These are phyloP conservation scores for Styela plicata DNA, from an alignment of 23 tunicate genomes.

Conservation along the genomic window DNA sequence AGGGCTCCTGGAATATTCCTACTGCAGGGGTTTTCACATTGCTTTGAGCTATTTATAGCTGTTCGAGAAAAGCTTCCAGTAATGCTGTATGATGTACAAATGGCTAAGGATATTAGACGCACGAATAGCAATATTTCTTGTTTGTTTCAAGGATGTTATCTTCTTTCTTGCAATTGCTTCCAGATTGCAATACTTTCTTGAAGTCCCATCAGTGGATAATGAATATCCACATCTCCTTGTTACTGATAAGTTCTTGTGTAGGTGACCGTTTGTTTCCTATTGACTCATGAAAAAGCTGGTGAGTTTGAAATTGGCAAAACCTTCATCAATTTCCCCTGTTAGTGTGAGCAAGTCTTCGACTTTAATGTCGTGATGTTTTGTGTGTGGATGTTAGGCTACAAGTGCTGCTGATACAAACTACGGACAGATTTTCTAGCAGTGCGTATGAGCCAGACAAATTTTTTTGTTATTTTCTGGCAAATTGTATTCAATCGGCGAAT, in stretches of 20 bases:
- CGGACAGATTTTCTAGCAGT: constrained; percentile 84
- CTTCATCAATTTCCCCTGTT: no score
- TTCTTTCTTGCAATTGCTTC: constrained; percentile 92
- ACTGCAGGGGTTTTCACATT: constrained; percentile 94
- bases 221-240: no score
- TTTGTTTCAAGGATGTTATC: constrained; percentile 52
- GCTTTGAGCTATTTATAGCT: constrained; percentile 82
- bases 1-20: constrained; percentile 74
- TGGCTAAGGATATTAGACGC: constrained; percentile 62
- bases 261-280: constrained; percentile 32
- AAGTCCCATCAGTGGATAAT: no score
- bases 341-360: constrained; percentile 66
- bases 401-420: constrained; percentile 73
- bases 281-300: constrained; percentile 53
- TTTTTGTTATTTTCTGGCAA: constrained; percentile 46
- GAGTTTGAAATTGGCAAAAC: constrained; percentile 74
- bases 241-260: constrained; percentile 36
- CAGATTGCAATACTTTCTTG: constrained; percentile 93
- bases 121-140: constrained; percentile 92
- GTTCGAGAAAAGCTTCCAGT: constrained; percentile 96
- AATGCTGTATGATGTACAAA: constrained; percentile 80
- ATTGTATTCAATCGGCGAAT: constrained; percentile 14
- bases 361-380: constrained; percentile 46
- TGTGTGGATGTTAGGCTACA: constrained; percentile 78
- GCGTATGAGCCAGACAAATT: constrained; percentile 77